Evolutionary conservation across 2,888 invertebrate species (phyloP), one percentile per base, ranked within the genome.

Genomic region (Dasysyrphus albostriatus): DNA sequence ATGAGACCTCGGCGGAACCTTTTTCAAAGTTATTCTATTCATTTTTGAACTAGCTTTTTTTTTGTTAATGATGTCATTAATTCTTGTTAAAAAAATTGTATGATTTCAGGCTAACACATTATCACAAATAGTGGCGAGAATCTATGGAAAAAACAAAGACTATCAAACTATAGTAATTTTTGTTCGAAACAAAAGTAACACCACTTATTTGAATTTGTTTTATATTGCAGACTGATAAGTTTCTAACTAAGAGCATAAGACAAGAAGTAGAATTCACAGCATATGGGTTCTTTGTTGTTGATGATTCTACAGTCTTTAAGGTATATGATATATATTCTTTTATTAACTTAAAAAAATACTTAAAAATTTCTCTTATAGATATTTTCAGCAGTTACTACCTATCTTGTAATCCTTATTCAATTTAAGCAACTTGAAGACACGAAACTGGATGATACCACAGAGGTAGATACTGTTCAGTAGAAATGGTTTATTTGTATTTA

Each of bases 371-470:
- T 9, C 65, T 29, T 72, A 5, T 56, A 92, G 93, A 92, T 92
- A 14, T 91, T 92, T 78, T 92, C 92, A 14, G 93, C 93, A 3
- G 92, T 92, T 0, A 92, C 93, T 58, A 92, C 93, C 0, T 92
- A 93, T 83, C 89, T 92, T 77, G 92, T 92, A 2, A 93, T 92
- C 67, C 89, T 92, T 39, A 92, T 92, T 82, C 92, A 92, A 88
- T 92, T 92, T 44, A 93, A 93, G 39, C 92, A 92, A 82, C 88
- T 92, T 42, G 92, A 92, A 82, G 92, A 92, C 54, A 91, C 92
- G 0, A 92, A 91, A 79, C 69, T 88, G 14, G 90, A 90, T 29
- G 90, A n/a, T n/a, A n/a, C n/a, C n/a, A n/a, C n/a, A n/a, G n/a
- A n/a, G n/a, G n/a, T n/a, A n/a, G n/a, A n/a, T n/a, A n/a, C n/a